Evolutionary conservation across 2,797 vertebrate genomes (phyloP).

Genomic region (Sebastes hubbsi): DNA sequence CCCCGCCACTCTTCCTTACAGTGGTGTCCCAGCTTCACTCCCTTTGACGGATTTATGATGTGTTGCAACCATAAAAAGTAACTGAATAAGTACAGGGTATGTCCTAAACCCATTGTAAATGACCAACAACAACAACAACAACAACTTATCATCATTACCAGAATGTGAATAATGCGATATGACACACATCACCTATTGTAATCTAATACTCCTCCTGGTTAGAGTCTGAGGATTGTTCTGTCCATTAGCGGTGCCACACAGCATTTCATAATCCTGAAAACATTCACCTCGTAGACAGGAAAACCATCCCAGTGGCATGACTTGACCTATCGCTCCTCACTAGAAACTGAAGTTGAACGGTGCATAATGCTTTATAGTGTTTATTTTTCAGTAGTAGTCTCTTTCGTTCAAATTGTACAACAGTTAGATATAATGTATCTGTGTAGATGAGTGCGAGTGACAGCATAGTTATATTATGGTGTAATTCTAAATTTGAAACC

Average conservation of each 20-base stretch:
- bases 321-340: conserved; percentile 63
- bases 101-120: conserved; percentile 69
- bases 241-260: conserved; percentile 47
- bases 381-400: conserved; percentile 73
- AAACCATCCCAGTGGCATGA: conserved; percentile 70
- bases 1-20: conserved; percentile 19
- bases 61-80: conserved; percentile 62
- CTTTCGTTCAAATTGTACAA: conserved; percentile 68
- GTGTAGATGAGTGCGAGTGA: conserved; percentile 71
- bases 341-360: conserved; percentile 65
- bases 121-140: conserved; percentile 47
- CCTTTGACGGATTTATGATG: conserved; percentile 66
- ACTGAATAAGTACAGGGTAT: conserved; percentile 62
- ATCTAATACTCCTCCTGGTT: conserved; percentile 45
- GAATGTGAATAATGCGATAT: conserved; percentile 68
- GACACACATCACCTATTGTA: conserved; percentile 46
- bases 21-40: conserved; percentile 57
- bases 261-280: conserved; percentile 53
- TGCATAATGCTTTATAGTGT: conserved; percentile 74
- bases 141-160: conserved; percentile 49
- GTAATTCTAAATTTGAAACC: conserved; percentile 36
- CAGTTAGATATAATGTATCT: conserved; percentile 70
- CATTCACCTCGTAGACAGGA: conserved; percentile 42
- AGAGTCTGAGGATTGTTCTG: conserved; percentile 39
- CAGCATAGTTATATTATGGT: conserved; percentile 37